Evolutionary conservation across 1,140 invertebrate species (phyloP), one percentile per base, ranked within the genome.

Genomic region (Drosophila subpulchrella): DNA sequence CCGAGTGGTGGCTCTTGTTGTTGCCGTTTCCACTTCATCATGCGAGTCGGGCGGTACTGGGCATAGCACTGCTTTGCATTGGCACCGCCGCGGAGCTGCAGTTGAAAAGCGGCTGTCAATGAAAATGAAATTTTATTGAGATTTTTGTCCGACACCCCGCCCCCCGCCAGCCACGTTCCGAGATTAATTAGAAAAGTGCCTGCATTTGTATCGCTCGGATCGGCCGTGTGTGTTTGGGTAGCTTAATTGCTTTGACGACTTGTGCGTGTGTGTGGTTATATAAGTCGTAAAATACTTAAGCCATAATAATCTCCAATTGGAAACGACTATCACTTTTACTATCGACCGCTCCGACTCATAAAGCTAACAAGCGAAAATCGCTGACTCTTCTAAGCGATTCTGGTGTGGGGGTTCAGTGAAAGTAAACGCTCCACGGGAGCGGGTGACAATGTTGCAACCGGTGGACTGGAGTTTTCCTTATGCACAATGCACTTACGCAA

Each of bases 101-200:
- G 84, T 83, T 86, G 84, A 88, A 89, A 89, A 89, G 84, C 81
- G 84, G 68, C 80, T 89, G 84, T 89, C 84, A 89, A 89, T 89
- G 84, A 89, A 89, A 89, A 89, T 89, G 85, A 89, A 89, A 81
- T 89, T 89, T 89, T 89, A 89, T 89, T 89, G 80, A 89, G 84
- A 84, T 89, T 89, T 89, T 77, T 75, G 27, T 27, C 3, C 27
- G 27, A 27, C 27, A 3, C 54, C 75, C 67, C 12, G 60, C 71
- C 60, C n/a, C 34, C 17, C 12, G 11, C 8, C 8, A 15, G 11
- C 32, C 10, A 6, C 66, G 63, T 63, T 80, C 63, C 59, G 71
- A 89, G 83, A 84, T 88, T 88, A 88, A 89, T 88, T 88, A 88
- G 84, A 88, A 88, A 88, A 88, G 80, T 77, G 84, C 72, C 76